These are phyloP conservation scores for Monodelphis domestica DNA, from an alignment of 2,797 vertebrate genomes.

Conservation along the genomic window DNA sequence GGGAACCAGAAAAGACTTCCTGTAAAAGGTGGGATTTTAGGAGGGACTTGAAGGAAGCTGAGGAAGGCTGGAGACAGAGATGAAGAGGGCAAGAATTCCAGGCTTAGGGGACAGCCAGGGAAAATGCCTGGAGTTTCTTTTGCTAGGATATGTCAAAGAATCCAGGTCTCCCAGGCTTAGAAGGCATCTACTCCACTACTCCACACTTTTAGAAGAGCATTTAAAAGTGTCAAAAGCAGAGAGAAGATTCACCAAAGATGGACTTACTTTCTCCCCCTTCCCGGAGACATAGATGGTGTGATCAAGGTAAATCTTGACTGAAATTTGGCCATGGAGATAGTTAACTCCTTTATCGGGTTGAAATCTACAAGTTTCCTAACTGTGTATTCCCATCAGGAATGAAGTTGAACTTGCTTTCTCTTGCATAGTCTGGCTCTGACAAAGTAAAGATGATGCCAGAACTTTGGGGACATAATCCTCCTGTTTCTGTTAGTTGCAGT, in stretches of 20 bases:
- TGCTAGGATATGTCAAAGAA: not conserved
- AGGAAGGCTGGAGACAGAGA: not conserved
- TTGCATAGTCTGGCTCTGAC: constrained; percentile 41
- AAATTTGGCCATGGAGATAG: not conserved
- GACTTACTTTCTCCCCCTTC: not conserved
- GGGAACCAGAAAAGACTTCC: not conserved
- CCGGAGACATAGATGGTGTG: not conserved
- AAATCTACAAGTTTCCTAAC: constrained; percentile 1
- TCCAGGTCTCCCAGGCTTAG: not conserved
- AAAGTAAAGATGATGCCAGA: constrained; percentile 15
- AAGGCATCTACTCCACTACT: not conserved
- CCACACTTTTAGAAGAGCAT: not conserved
- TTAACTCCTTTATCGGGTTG: not conserved
- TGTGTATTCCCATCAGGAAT: constrained; percentile 7
- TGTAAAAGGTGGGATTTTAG: not conserved
- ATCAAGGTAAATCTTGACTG: not conserved
- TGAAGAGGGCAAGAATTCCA: not conserved
- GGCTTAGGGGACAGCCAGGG: not conserved
- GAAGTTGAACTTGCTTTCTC: constrained; percentile 7
- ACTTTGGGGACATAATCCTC: constrained; percentile 17
- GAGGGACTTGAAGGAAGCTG: not conserved
- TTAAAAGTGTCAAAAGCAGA: constrained; percentile 7
- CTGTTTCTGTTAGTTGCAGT: not conserved
- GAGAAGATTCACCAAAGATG: not conserved
- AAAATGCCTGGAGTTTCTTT: not conserved